These are phyloP conservation scores for Merops nubicus DNA, from an alignment of 2,113 vertebrate species.

Conservation along the genomic window DNA sequence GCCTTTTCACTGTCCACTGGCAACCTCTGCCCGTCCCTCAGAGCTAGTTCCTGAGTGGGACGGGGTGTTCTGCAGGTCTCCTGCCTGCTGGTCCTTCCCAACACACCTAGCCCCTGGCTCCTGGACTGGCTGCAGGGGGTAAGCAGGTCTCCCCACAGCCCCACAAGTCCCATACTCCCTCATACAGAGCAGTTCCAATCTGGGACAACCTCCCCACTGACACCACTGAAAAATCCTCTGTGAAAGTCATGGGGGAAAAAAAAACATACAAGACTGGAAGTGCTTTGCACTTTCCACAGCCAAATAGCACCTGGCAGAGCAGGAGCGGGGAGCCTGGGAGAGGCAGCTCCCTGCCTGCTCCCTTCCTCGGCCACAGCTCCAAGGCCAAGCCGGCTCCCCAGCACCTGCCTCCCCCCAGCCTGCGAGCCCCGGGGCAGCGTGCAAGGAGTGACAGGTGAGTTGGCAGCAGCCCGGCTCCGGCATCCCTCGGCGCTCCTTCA, in stretches of 20 bases:
- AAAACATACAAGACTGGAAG: not conserved
- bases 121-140: not conserved
- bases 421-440: not conserved
- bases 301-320: not conserved
- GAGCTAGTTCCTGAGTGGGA: not conserved
- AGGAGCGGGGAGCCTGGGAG: not conserved
- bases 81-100: not conserved
- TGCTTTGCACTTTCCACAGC: not conserved
- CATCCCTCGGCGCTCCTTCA: conserved; percentile 13
- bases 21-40: not conserved
- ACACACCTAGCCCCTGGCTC: not conserved
- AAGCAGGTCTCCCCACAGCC: not conserved
- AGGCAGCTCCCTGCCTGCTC: not conserved
- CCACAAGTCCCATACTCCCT: not conserved
- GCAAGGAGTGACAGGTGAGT: conserved; percentile 65
- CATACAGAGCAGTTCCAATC: rapidly evolving
- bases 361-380: not conserved
- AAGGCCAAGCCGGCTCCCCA: not conserved
- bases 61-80: not conserved
- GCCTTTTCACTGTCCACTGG: not conserved
- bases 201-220: rapidly evolving
- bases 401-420: conserved; percentile 39
- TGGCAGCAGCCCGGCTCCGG: not conserved
- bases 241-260: not conserved
- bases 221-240: not conserved